Percentiles rank a stretch among this genome's conserved stretches.
These are phyloP conservation scores for Tetrapedia diversipes DNA, from an alignment of 2,888 invertebrate species.

Conservation along the genomic window DNA sequence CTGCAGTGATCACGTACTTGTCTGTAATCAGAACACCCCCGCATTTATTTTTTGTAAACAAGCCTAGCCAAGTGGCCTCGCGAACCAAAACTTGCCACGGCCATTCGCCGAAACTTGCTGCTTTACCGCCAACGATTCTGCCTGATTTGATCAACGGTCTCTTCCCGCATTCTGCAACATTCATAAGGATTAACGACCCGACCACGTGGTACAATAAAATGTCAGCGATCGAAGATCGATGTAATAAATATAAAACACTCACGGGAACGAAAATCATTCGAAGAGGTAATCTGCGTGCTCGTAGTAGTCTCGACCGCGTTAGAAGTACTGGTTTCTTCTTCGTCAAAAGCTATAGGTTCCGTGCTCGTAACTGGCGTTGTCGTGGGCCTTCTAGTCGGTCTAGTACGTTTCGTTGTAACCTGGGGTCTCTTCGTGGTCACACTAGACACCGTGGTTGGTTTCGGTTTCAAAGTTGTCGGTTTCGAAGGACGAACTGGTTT, in stretches of 20 bases:
- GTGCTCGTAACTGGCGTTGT: slow-evolving; percentile 71
- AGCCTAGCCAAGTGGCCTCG: slow-evolving; percentile 96
- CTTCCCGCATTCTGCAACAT: slow-evolving; percentile 91
- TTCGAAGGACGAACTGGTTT: slow-evolving; percentile 68
- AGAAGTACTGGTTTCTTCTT: slow-evolving; percentile 48
- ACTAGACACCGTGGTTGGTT: slow-evolving; percentile 43
- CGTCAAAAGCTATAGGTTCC: slow-evolving; percentile 50
- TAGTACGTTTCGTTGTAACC: slow-evolving; percentile 74
- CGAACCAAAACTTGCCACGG: slow-evolving; percentile 97
- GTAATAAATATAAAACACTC: slow-evolving; percentile 37
- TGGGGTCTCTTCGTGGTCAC: slow-evolving; percentile 71
- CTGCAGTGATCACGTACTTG: slow-evolving; percentile 94
- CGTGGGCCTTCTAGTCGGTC: slow-evolving; percentile 83
- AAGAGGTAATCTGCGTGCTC: slow-evolving; percentile 80
- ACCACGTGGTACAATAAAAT: too few relatives aligned
- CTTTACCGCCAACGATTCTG: slow-evolving; percentile 95
- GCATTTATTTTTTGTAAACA: slow-evolving; percentile 97
- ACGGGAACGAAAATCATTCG: slow-evolving; percentile 78
- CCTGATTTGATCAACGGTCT: slow-evolving; percentile 91
- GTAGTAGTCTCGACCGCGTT: slow-evolving; percentile 53
- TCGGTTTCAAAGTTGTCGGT: slow-evolving; percentile 60
- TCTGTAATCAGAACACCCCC: slow-evolving; percentile 96
- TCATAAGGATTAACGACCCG: not conserved
- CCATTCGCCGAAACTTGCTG: slow-evolving; percentile 93
- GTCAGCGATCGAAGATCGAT: not conserved